phyloP scores from a whole-genome alignment of 2,888 invertebrate genomes.

The Torymus auratus region DNA sequence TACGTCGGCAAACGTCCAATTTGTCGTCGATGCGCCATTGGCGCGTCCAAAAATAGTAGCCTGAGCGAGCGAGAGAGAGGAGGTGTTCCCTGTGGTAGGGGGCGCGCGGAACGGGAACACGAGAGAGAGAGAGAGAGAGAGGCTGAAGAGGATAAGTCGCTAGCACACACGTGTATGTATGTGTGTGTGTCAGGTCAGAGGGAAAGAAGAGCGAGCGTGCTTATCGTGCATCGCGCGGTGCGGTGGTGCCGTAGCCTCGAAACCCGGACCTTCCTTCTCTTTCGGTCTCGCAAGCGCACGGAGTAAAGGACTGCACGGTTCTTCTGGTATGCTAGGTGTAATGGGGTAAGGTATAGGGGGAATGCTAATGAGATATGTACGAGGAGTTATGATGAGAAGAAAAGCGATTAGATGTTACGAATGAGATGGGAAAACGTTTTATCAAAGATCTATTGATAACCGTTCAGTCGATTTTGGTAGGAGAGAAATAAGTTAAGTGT shows the following conservation, averaged over 20 bases:
- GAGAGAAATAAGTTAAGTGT: too few species aligned
- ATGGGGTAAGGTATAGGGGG: too few species aligned
- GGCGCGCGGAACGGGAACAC: background rate
- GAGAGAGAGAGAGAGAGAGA: constrained; percentile 4
- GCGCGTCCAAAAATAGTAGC: constrained; percentile 34
- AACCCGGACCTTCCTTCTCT: constrained; percentile 60
- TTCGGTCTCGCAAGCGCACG: background rate
- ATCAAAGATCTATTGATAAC: too few species aligned
- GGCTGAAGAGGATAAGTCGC: constrained; percentile 54
- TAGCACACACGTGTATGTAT: constrained; percentile 58
- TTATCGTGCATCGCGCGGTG: constrained; percentile 75
- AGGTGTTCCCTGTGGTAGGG: constrained; percentile 6
- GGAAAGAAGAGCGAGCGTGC: constrained; percentile 74
- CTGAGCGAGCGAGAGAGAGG: background rate
- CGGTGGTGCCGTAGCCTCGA: constrained; percentile 67
- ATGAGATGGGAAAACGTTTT: too few species aligned
- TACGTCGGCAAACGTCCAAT: constrained; percentile 45
- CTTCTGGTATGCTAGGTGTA: too few species aligned
- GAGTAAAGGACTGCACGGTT: too few species aligned
- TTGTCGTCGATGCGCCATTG: constrained; percentile 4
- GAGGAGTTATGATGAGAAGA: too few species aligned
- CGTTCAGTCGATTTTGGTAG: too few species aligned
- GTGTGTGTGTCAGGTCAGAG: constrained; percentile 64
- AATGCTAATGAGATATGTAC: too few species aligned
- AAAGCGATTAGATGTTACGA: too few species aligned